A percentile compares a stretch with the other conserved stretches of the same genome.
Conservation (phyloP, 2,113 vertebrate species). For the Phylloscopus trochiloides region DNA sequence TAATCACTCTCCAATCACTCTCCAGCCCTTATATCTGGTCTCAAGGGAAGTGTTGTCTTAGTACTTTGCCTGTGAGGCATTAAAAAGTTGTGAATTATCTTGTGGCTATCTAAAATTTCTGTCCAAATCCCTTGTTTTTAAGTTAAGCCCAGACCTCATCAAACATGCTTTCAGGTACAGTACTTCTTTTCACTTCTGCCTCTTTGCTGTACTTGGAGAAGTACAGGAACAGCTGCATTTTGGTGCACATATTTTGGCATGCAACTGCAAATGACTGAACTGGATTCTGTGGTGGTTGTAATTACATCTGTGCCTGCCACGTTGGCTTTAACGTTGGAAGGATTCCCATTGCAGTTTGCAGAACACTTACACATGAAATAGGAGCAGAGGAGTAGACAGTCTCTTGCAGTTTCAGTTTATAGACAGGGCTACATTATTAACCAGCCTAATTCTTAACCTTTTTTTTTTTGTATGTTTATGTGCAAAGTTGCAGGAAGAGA, state of each 20-base stretch:
- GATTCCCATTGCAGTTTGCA: not conserved
- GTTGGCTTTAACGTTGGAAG: not conserved
- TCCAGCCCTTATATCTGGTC: not conserved
- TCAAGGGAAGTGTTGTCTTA: not conserved
- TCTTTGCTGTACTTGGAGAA: not conserved
- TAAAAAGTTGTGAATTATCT: not conserved
- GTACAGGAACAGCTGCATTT: not conserved
- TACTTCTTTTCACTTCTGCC: not conserved
- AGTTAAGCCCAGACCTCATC: not conserved
- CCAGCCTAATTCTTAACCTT: not conserved
- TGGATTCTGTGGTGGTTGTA: not conserved
- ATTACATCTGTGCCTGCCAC: constrained; percentile 56
- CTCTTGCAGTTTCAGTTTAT: not conserved
- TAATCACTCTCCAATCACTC: not conserved
- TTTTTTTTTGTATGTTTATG: not conserved
- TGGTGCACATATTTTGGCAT: not conserved
- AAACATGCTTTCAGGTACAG: not conserved
- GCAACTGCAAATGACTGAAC: not conserved
- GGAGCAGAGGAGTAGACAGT: not conserved
- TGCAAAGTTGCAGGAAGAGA: not conserved
- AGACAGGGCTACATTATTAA: not conserved
- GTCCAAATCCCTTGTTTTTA: not conserved
- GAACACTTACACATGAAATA: not conserved
- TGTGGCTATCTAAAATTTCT: not conserved
- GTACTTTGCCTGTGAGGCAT: not conserved